phyloP scores from a whole-genome alignment of 2,113 vertebrate genomes.

The Notarius lentiginosus region DNA sequence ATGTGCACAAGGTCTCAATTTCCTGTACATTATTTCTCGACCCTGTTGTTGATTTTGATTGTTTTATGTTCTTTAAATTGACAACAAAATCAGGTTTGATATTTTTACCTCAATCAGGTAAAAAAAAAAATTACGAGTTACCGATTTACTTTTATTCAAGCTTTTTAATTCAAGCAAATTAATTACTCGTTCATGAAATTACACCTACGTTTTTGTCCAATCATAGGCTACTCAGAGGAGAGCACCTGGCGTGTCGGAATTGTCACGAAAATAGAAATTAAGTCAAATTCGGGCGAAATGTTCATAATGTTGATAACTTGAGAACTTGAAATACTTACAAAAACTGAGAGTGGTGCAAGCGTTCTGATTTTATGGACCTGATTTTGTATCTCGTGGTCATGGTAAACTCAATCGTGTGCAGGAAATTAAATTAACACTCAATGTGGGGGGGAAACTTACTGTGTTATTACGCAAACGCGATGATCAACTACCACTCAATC shows the following conservation, averaged over 20 bases:
- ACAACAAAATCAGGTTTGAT: not conserved
- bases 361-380: not conserved
- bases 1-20: not conserved
- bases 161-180: not conserved
- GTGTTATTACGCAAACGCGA: not conserved
- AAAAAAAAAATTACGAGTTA: not conserved
- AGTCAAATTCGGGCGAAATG: not conserved
- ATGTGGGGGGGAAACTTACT: not conserved
- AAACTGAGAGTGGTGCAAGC: not conserved
- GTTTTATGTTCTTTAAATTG: not conserved
- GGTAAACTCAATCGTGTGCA: not conserved
- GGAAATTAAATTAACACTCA: not conserved
- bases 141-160: not conserved
- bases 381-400: not conserved
- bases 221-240: too few species aligned
- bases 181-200: not conserved
- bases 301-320: not conserved
- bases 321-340: not conserved
- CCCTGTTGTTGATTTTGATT: not conserved
- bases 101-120: not conserved
- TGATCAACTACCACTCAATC: not conserved
- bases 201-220: not conserved
- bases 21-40: not conserved
- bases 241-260: not conserved
- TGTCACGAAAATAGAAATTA: not conserved